Base-by-base conservation (phyloP, 2,797 vertebrate species). In the Garrulus glandarius region DNA sequence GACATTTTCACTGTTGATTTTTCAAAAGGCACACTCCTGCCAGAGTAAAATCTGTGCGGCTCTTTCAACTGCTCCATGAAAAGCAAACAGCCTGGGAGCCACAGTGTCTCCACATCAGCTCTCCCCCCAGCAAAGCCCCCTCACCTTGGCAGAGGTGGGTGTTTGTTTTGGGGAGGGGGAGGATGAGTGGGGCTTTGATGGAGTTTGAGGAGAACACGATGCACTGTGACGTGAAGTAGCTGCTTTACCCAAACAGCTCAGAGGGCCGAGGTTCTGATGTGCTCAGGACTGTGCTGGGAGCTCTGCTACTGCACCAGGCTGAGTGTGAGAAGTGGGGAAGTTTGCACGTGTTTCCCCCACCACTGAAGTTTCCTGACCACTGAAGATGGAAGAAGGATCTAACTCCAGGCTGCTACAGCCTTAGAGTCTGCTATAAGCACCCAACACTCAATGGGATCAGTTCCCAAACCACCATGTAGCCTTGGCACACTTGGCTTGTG, bases 51-150 rank as follows among this genome's bases (percentile, higher is more conserved):
- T 29, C 81, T 49, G 17, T 2, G 37, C 1, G 2, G 57, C 44
- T 69, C 60, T 84, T 84, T 75, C 26, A 81, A 88, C 17, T 24
- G 52, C 64, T 61, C 74, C 18, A 4, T 0, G 44, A 14, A 96
- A 94, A 85, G 91, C 65, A 93, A 95, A 91, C 70, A 96, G 47
- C 21, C 50, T 1, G 16, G 78, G 59, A 89, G 93, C 89, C 94
- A 74, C n/a, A 0, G 15, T 13, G 89, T 77, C 92, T 94, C 77
- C 96, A 78, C 46, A 30, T 0, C 61, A 78, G 64, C 91, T 74
- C 83, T 87, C 32, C 60, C 75, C 76, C 69, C 87, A 67, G 86
- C 85, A 47, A 36, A 82, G 84, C 56, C 56, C 60, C 36, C 89
- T 79, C 63, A 1, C 22, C 1, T 1, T 6, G 30, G n/a, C 69